These are phyloP conservation scores for Drosophila aff. DNA, from an alignment of 1,140 invertebrate species.

Conservation along the genomic window DNA sequence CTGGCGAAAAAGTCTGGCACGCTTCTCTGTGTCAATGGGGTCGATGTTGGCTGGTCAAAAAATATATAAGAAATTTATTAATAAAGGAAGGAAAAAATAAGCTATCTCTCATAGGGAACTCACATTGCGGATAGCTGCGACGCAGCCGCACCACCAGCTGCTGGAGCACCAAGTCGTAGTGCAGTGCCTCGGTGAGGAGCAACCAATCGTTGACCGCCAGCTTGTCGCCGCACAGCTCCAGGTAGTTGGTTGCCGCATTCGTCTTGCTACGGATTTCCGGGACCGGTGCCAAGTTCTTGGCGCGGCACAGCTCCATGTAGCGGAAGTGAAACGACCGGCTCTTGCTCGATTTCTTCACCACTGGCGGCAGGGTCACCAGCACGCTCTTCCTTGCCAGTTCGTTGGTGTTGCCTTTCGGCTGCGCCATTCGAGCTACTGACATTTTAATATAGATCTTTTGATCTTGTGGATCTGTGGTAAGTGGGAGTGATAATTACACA, in stretches of 20 bases:
- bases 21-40: slow-evolving; percentile 87
- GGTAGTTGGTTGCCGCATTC: slow-evolving; percentile 82
- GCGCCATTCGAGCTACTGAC: slow-evolving; percentile 35
- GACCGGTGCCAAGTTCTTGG: slow-evolving; percentile 74
- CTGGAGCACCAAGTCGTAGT: slow-evolving; percentile 87
- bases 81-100: neutral
- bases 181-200: slow-evolving; percentile 87
- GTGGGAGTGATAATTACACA: neutral
- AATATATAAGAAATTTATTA: neutral
- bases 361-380: slow-evolving; percentile 42
- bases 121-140: slow-evolving; percentile 75
- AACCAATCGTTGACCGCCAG: slow-evolving; percentile 88
- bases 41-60: slow-evolving; percentile 83
- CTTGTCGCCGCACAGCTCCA: slow-evolving; percentile 88
- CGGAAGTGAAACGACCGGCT: slow-evolving; percentile 81
- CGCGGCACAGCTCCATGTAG: slow-evolving; percentile 78
- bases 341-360: slow-evolving; percentile 69
- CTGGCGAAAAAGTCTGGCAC: slow-evolving; percentile 85
- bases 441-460: slow-evolving; percentile 19
- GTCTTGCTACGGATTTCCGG: slow-evolving; percentile 78
- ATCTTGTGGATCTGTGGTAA: neutral
- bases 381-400: slow-evolving; percentile 42
- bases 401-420: slow-evolving; percentile 12
- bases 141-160: slow-evolving; percentile 85
- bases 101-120: neutral